phyloP scores from a whole-genome alignment of 2,113 vertebrate genomes.

The Ovis canadensis region DNA sequence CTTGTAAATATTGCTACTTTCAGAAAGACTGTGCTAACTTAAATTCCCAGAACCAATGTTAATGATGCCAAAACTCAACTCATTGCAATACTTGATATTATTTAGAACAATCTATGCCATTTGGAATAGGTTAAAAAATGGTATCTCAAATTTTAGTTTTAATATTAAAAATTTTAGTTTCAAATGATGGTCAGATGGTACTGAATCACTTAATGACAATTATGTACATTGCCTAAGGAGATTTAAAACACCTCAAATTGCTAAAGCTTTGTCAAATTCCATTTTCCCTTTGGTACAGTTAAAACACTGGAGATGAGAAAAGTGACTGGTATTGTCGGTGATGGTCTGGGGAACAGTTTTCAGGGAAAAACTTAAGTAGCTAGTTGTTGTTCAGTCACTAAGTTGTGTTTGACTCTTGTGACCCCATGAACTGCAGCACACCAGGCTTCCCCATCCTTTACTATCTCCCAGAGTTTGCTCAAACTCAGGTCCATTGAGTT shows the following conservation, averaged over 20 bases:
- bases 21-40: neutral
- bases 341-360: neutral
- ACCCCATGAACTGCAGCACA: neutral
- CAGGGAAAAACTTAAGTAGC: neutral
- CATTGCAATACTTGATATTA: neutral
- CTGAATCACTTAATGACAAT: neutral
- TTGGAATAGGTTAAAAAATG: neutral
- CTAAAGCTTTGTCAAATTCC: neutral
- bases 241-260: neutral
- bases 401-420: neutral
- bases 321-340: neutral
- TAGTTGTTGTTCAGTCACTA: neutral
- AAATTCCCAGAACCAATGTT: neutral
- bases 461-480: neutral
- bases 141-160: neutral
- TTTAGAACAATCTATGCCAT: neutral
- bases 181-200: neutral
- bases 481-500: neutral
- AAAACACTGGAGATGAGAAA: neutral
- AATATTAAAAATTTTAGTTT: constrained; percentile 1
- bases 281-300: neutral
- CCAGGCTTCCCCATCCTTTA: neutral
- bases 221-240: neutral
- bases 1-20: neutral
- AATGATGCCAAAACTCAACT: neutral